Base-by-base conservation (phyloP, 2,888 invertebrate species). In the Odontothrips loti region DNA sequence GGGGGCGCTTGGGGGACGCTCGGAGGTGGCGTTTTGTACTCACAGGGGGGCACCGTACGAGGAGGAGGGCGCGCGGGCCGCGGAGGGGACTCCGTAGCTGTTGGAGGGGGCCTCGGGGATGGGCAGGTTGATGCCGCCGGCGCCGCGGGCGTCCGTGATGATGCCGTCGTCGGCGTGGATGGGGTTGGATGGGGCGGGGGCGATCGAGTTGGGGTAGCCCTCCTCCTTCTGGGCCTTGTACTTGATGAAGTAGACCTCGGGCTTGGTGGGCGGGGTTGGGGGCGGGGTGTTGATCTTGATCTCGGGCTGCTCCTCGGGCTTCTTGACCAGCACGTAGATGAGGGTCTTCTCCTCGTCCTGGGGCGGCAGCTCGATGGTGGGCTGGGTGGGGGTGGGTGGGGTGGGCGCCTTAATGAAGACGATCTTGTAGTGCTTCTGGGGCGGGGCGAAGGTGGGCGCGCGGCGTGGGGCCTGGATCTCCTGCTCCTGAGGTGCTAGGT, bases 361-460 rank as follows among this genome's bases (percentile, higher is more conserved):
- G 82, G 92, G 91, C 87, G 94, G 93, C 51, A 93, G 87, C 48
- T 95, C 95, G 84, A 95, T 94, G 83, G 94, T 91, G 83, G 95
- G 95, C 0, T 93, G 94, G 83, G 93, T 92, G 82, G 95, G 95
- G 83, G 94, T 92, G 83, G 95, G 95, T 83, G 94, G 92, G 85
- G 95, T 92, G 85, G 95, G 95, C 81, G 95, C 95, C 90, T 96
- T 96, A 89, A 96, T 96, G 91, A 96, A 96, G 89, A 96, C 95
- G 87, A 96, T 96, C 87, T 96, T 96, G 91, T 96, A 95, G 88
- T 95, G 95, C 86, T 95, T 95, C 88, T 95, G 95, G 79, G 95
- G 91, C 84, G 94, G 92, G 80, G 93, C 92, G 68, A 68, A 68
- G 78, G 75, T 82, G 82, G 92, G 91, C 85, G 93, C 91, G 83